Percentiles rank a stretch among this genome's conserved stretches.
phyloP scores from a whole-genome alignment of 2,888 invertebrate species.

The Drosophila demipolita region DNA sequence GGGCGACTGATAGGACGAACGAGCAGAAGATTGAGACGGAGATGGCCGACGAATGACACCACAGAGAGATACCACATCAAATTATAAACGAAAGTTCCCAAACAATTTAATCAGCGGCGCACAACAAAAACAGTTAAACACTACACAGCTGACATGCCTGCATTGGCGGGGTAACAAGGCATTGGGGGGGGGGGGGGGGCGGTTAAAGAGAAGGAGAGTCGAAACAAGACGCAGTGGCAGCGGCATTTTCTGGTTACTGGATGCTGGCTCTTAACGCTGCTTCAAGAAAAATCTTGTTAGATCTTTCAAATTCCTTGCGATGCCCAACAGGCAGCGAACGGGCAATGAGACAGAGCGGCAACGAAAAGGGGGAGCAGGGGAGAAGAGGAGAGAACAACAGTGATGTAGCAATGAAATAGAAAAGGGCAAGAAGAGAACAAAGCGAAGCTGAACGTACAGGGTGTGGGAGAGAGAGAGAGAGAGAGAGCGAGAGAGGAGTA shows the following conservation, averaged over 20 bases:
- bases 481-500: not conserved
- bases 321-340: slow-evolving; percentile 27
- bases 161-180: not conserved
- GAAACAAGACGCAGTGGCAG: slow-evolving; percentile 16
- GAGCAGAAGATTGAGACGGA: slow-evolving; percentile 25
- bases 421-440: slow-evolving; percentile 12
- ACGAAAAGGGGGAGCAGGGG: no score
- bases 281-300: slow-evolving; percentile 68
- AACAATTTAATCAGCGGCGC: slow-evolving; percentile 74
- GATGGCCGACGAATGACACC: slow-evolving; percentile 32
- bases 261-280: slow-evolving; percentile 43
- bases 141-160: slow-evolving; percentile 15
- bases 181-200: not conserved
- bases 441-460: not conserved
- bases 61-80: slow-evolving; percentile 61
- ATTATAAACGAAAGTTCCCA: slow-evolving; percentile 74
- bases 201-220: not conserved
- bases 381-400: not conserved
- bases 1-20: slow-evolving; percentile 32
- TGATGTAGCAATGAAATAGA: slow-evolving; percentile 8
- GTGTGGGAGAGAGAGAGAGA: not conserved
- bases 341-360: slow-evolving; percentile 30
- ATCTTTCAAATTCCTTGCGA: slow-evolving; percentile 66
- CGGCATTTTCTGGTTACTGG: slow-evolving; percentile 11
- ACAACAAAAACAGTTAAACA: slow-evolving; percentile 56